Evolutionary conservation across 2,888 invertebrate genomes (phyloP).

Genomic region (Drosophila hamatofila): DNA sequence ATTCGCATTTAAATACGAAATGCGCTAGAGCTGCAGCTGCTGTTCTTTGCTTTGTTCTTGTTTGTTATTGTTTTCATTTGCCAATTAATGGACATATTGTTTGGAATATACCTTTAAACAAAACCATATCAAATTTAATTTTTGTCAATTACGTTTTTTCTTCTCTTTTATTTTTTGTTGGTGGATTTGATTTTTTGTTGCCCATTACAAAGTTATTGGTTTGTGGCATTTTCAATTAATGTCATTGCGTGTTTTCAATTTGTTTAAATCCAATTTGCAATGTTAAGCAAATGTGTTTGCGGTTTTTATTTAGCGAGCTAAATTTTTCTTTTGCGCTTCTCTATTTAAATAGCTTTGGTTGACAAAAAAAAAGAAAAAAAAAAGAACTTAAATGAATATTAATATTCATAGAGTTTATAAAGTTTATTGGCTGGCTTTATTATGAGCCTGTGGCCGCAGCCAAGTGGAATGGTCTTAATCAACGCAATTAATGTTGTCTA

Average conservation of each 20-base stretch:
- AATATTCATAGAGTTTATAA: constrained; percentile 17
- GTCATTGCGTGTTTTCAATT: constrained; percentile 53
- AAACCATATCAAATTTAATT: constrained; percentile 58
- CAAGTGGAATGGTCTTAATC: neutral
- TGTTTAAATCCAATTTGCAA: constrained; percentile 49
- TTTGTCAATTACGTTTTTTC: constrained; percentile 39
- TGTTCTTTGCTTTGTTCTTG: neutral
- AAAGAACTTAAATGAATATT: constrained; percentile 7
- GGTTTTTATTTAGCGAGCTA: constrained; percentile 37
- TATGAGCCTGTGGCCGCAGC: neutral
- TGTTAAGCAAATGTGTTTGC: constrained; percentile 20
- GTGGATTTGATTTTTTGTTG: constrained; percentile 1
- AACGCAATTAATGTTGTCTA: neutral
- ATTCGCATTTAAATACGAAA: constrained; percentile 46
- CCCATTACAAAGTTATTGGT: constrained; percentile 34
- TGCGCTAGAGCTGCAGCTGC: neutral
- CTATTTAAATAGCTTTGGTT: constrained; percentile 18
- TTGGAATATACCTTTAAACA: constrained; percentile 53
- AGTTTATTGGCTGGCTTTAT: neutral
- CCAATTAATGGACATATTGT: constrained; percentile 73
- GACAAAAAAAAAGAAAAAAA: neutral
- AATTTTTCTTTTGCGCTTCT: constrained; percentile 23
- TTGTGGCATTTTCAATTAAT: constrained; percentile 58
- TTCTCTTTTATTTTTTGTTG: neutral
- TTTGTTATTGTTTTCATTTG: constrained; percentile 56